Conservation (phyloP, 1,140 invertebrate genomes). For the Charaxes varanes region DNA sequence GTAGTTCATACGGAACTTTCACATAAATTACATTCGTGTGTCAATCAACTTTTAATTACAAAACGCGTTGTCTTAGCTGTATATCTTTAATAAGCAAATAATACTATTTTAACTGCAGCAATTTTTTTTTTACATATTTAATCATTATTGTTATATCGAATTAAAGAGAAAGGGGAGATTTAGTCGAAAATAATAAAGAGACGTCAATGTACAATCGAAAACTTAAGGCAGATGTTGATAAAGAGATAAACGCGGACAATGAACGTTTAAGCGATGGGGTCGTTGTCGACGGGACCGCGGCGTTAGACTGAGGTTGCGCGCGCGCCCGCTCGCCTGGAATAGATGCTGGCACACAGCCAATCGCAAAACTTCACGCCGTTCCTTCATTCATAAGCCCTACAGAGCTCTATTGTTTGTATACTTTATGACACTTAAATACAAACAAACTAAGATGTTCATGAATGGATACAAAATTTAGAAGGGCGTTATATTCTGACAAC, state of each 20-base stretch:
- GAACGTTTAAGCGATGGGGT: slow-evolving; percentile 21
- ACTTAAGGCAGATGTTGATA: slow-evolving; percentile 7
- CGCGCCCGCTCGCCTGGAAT: slow-evolving; percentile 62
- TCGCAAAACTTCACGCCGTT: slow-evolving; percentile 31
- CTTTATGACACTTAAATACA: slow-evolving; percentile 1
- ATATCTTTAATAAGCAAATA: not conserved
- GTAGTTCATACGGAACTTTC: slow-evolving; percentile 5
- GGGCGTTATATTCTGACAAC: too few relatives aligned
- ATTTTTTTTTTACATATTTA: not conserved
- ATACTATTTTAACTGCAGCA: not conserved
- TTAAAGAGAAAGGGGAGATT: slow-evolving; percentile 1
- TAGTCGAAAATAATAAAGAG: too few relatives aligned
- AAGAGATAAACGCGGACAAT: slow-evolving; percentile 15
- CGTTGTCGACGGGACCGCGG: slow-evolving; percentile 35
- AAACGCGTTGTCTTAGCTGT: not conserved
- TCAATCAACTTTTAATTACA: slow-evolving; percentile 5
- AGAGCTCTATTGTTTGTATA: slow-evolving; percentile 5
- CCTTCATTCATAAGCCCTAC: slow-evolving; percentile 57
- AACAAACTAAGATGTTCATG: too few relatives aligned
- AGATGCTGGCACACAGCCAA: slow-evolving; percentile 52
- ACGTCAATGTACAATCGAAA: slow-evolving; percentile 4
- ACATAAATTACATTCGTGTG: slow-evolving; percentile 5
- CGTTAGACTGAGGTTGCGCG: slow-evolving; percentile 51
- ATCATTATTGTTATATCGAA: not conserved
- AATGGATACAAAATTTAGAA: too few relatives aligned